Evolutionary conservation across 2,113 vertebrate genomes (phyloP), one percentile per base, ranked within the genome.

Genomic region (Ovis canadensis): DNA sequence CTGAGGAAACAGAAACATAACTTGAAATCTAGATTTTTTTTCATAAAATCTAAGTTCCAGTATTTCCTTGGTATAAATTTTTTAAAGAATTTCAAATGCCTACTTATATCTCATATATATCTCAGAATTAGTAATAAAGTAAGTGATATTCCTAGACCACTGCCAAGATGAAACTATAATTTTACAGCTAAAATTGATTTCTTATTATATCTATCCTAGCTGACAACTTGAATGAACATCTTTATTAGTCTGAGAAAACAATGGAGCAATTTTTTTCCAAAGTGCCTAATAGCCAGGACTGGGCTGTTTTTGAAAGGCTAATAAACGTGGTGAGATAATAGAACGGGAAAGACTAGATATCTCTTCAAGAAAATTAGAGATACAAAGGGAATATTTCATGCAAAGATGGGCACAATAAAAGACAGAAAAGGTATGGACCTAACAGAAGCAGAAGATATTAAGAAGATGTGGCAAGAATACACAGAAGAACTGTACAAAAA

Each of bases 121-220:
- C 50, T 90, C 74, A 87, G 48, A 97, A 96, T 90, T 96, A 90
- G 81, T 93, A 96, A 96, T 90, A 52, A 88, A 82, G 31, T 21
- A 59, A 85, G 9, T 88, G n/a, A 81, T 64, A 90, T 40, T 50
- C 62, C 50, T 78, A 94, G 67, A 54, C 50, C 7, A 86, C 31
- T 85, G 84, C 11, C 57, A 89, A 60, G 84, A 71, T 54, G 29
- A 94, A 86, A 80, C 45, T 97, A 59, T 45, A 83, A 82, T 91
- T 97, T 96, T 88, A 88, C 25, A 94, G 23, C 23, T 85, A 81
- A 90, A 77, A 87, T 82, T 86, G 86, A 83, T 90, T 96, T 93
- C 21, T 90, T 95, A 74, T 92, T 74, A 60, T 43, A 86, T 62
- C 85, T 82, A 48, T 55, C 15, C 16, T 87, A 71, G 29, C 23